Evolutionary conservation across 2,888 invertebrate genomes (phyloP).

Genomic region (Coecobrya sp.): DNA sequence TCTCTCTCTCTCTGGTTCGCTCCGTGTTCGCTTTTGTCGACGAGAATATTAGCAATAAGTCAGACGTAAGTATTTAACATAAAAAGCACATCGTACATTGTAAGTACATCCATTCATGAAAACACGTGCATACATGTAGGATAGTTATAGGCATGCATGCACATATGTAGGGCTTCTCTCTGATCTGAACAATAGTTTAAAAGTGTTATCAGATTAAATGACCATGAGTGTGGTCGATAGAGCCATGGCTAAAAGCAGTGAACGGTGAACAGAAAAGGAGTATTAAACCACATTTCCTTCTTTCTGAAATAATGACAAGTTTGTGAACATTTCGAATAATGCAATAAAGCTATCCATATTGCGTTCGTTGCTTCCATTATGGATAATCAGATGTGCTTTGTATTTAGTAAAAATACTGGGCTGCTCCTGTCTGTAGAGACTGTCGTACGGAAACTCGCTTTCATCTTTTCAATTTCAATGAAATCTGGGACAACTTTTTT

Average conservation of each 20-base stretch:
- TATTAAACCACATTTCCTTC: background rate
- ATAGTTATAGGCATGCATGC: too few relatives aligned
- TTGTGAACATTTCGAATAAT: conserved; percentile 23
- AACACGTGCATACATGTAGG: background rate
- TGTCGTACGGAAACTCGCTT: background rate
- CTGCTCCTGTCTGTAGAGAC: background rate
- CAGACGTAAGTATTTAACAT: conserved; percentile 31
- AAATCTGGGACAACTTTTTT: conserved; percentile 35
- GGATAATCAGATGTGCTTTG: background rate
- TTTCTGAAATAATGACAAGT: background rate
- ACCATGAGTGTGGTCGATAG: conserved; percentile 28
- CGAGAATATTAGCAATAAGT: conserved; percentile 17
- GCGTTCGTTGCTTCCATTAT: background rate
- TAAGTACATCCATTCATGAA: conserved; percentile 13
- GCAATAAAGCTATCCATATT: background rate
- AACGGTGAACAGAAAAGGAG: background rate
- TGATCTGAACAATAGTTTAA: background rate
- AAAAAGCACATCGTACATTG: background rate
- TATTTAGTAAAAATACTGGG: background rate
- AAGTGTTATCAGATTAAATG: conserved; percentile 48
- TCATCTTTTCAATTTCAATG: conserved; percentile 41
- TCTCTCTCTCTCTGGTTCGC: conserved; percentile 18
- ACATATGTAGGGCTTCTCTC: background rate
- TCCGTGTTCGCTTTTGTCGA: background rate
- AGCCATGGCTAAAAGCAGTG: background rate